phyloP scores from a whole-genome alignment of 2,888 invertebrate species.

The Laothoe populi region DNA sequence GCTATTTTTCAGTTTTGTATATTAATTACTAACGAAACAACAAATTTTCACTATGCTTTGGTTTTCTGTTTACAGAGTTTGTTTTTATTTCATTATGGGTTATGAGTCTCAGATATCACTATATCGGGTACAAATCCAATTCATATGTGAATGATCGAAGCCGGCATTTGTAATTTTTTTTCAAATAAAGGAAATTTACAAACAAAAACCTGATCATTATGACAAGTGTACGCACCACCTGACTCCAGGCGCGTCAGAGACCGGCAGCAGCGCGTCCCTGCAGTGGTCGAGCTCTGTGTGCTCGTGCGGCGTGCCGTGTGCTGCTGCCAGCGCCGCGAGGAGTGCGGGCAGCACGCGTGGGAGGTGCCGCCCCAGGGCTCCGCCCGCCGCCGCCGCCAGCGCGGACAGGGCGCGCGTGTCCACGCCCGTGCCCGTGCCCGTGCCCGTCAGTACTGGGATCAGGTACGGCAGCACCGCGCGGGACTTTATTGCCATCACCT shows the following conservation, averaged over 20 bases:
- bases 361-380: slow-evolving; percentile 86
- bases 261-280: slow-evolving; percentile 95
- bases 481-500: slow-evolving; percentile 98
- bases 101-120: too few species aligned
- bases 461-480: slow-evolving; percentile 97
- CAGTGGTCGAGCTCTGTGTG: slow-evolving; percentile 94
- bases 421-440: slow-evolving; percentile 84
- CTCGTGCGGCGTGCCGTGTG: slow-evolving; percentile 87
- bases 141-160: too few species aligned
- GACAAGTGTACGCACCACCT: slow-evolving; percentile 85
- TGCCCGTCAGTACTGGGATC: slow-evolving; percentile 94
- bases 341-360: slow-evolving; percentile 96
- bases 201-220: too few species aligned
- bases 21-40: too few species aligned
- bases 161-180: too few species aligned
- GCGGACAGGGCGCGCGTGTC: slow-evolving; percentile 94
- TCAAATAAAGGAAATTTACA: too few species aligned
- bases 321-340: slow-evolving; percentile 89
- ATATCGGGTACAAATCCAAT: too few species aligned
- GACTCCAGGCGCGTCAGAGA: slow-evolving; percentile 94
- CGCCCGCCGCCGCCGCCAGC: slow-evolving; percentile 84
- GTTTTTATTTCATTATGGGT: too few species aligned
- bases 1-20: too few species aligned
- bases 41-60: too few species aligned
- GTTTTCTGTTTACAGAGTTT: too few species aligned